A percentile compares a stretch with the other conserved stretches of the same genome.
These are phyloP conservation scores for Trachurus trachurus DNA, from an alignment of 2,797 vertebrate genomes.

Conservation along the genomic window DNA sequence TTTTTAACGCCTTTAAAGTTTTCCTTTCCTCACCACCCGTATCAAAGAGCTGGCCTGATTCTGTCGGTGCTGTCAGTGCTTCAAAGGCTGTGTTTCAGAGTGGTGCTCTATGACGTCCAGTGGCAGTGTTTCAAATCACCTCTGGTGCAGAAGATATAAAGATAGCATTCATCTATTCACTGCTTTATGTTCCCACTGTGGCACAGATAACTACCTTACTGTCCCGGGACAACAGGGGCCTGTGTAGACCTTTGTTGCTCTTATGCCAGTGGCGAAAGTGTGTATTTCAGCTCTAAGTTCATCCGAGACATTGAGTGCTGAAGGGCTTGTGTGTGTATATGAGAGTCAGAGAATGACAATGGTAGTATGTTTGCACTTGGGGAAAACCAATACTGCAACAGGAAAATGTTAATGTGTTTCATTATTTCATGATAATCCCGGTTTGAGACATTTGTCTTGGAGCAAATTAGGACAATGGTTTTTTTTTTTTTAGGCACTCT, in stretches of 20 bases:
- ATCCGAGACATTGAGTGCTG: slow-evolving; percentile 69
- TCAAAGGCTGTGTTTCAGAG: slow-evolving; percentile 77
- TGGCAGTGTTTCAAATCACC: slow-evolving; percentile 84
- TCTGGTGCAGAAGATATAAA: slow-evolving; percentile 83
- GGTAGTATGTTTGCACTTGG: slow-evolving; percentile 54
- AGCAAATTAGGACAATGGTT: slow-evolving; percentile 66
- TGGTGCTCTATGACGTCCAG: slow-evolving; percentile 74
- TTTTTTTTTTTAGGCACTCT: slow-evolving; percentile 36
- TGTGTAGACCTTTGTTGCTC: slow-evolving; percentile 82
- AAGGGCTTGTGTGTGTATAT: slow-evolving; percentile 63
- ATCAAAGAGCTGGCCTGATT: slow-evolving; percentile 81
- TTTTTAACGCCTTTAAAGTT: slow-evolving; percentile 53
- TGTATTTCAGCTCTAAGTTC: slow-evolving; percentile 79
- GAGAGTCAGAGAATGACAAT: slow-evolving; percentile 54
- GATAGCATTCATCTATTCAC: slow-evolving; percentile 84
- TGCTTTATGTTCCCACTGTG: slow-evolving; percentile 82
- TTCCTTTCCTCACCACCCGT: slow-evolving; percentile 61
- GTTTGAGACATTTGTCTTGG: slow-evolving; percentile 43
- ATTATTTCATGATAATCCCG: slow-evolving; percentile 64
- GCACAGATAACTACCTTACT: slow-evolving; percentile 82
- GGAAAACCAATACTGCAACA: slow-evolving; percentile 64
- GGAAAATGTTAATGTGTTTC: slow-evolving; percentile 56
- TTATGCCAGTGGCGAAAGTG: slow-evolving; percentile 79
- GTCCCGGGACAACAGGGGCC: slow-evolving; percentile 79
- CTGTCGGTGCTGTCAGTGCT: slow-evolving; percentile 76